A percentile compares a stretch with the other conserved stretches of the same genome.
These are phyloP conservation scores for Myrmophylax atrothorax DNA, from an alignment of 2,113 vertebrate species.

Conservation along the genomic window DNA sequence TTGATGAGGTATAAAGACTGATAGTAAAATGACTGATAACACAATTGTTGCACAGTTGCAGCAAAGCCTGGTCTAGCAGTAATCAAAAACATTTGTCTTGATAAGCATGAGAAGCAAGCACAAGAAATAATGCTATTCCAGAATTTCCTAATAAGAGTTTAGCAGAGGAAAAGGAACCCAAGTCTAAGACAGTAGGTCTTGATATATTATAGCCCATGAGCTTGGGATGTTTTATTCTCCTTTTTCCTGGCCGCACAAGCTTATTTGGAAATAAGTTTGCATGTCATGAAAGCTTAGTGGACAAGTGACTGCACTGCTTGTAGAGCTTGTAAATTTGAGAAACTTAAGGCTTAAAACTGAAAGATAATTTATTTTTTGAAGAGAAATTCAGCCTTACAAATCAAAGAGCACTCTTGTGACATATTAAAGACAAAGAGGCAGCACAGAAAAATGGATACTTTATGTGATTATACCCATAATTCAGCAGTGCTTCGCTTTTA, in stretches of 20 bases:
- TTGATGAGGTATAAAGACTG: neutral
- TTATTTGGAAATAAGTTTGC: neutral
- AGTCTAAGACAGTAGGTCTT: neutral
- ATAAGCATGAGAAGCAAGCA: neutral
- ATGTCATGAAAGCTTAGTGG: neutral
- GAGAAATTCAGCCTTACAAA: neutral
- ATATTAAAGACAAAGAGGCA: neutral
- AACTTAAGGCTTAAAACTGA: neutral
- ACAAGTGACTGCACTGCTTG: neutral
- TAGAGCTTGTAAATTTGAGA: neutral
- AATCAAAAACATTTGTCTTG: constrained; percentile 44
- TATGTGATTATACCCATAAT: neutral
- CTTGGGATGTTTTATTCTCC: neutral
- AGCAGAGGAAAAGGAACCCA: neutral
- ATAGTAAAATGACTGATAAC: constrained; percentile 34
- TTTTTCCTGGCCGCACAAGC: neutral
- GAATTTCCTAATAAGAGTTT: neutral
- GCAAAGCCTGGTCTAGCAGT: neutral
- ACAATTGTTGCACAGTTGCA: neutral
- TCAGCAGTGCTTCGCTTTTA: neutral
- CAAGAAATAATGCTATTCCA: neutral
- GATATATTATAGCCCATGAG: neutral
- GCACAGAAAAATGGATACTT: neutral
- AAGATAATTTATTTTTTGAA: constrained; percentile 13
- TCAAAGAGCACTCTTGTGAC: neutral